Evolutionary conservation across 1,140 invertebrate species (phyloP).

Genomic region (Drusus annulatus): DNA sequence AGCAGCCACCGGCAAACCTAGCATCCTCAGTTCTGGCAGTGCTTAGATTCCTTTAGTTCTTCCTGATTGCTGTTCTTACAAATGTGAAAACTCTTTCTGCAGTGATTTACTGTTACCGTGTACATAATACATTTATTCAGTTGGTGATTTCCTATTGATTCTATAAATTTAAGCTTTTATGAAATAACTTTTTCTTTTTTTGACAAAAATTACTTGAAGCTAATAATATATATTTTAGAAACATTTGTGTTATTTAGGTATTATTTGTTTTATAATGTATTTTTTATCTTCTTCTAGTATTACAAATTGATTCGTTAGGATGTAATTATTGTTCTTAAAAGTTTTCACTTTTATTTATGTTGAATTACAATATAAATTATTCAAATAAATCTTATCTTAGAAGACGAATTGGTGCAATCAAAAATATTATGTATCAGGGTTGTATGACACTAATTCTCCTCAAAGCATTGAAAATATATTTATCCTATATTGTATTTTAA

Average conservation of each 20-base stretch:
- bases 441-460: slow-evolving; percentile 33
- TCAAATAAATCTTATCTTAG: not conserved
- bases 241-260: too few relatives aligned
- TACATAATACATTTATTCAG: slow-evolving; percentile 7
- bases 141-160: not conserved
- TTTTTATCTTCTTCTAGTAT: too few relatives aligned
- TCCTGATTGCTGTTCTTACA: not conserved
- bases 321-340: slow-evolving; percentile 1
- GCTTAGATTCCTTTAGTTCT: slow-evolving; percentile 25
- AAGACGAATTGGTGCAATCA: not conserved
- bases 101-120: not conserved
- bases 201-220: too few relatives aligned
- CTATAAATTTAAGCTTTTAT: too few relatives aligned
- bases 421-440: slow-evolving; percentile 20
- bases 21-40: slow-evolving; percentile 48
- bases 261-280: too few relatives aligned
- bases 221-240: too few relatives aligned
- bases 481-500: slow-evolving; percentile 16
- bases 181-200: too few relatives aligned
- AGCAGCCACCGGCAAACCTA: slow-evolving; percentile 48
- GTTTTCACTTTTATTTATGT: not conserved
- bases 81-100: not conserved
- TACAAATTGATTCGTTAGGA: not conserved
- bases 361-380: not conserved
- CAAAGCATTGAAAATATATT: not conserved